Base-by-base conservation (phyloP, 2,113 vertebrate genomes). In the Pteruthius melanotis region DNA sequence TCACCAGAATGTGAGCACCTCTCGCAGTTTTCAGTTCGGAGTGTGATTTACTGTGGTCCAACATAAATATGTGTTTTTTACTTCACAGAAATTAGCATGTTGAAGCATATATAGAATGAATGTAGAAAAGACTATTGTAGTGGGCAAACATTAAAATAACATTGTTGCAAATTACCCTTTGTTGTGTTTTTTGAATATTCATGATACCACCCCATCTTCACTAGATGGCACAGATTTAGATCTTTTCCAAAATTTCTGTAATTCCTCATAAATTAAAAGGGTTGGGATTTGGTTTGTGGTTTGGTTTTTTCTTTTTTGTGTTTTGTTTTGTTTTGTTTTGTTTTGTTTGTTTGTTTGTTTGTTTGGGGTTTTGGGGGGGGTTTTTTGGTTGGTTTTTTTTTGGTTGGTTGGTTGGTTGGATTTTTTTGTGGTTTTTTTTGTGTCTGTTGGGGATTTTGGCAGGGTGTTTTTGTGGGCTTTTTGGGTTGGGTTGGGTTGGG, bases 261-360 rank as follows among this genome's bases (percentile, higher is more conserved):
- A 44, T 56, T 83, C 24, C 33, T 45, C 40, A 65, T 15, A 61
- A 89, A 40, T 31, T 27, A 5, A 23, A 23, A 42, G 7, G 3
- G 2, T 1, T 9, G 9, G 4, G 6, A 0, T 4, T 27, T 66
- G 13, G 21, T 42, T 54, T 84, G 40, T 84, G 28, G 4, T 45
- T 31, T 6, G 8, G 4, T 14, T 5, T 56, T 49, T 64, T 15
- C 4, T 5, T 57, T n/a, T 57, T 30, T 40, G 9, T 40, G 9
- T 1, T 15, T n/a, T 3, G 0, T 10, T n/a, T 47, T n/a, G 39
- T 40, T 65, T 15, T 40, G 2, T 49, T 5, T 57, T n/a, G n/a
- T n/a, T 1, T 15, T 40, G 9, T 40, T 40, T 40, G 39, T 16
- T 28, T 3, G 0, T 13, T 35, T 49, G 24, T 66, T 8, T 35